These are phyloP conservation scores for Sterrhoptilus dennistouni DNA, from an alignment of 2,113 vertebrate species.

Conservation along the genomic window DNA sequence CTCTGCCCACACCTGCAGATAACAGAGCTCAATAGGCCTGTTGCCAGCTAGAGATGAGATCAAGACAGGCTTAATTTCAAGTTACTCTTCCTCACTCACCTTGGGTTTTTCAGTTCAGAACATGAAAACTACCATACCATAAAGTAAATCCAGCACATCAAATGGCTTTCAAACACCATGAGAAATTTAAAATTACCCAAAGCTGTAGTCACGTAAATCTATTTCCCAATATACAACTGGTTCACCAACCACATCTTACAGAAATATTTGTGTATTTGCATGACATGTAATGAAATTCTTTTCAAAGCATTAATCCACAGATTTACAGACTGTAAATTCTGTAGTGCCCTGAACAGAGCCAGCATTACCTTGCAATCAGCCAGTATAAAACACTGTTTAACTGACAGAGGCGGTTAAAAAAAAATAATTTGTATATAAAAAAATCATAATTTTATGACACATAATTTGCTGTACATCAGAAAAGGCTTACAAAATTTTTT, in stretches of 20 bases:
- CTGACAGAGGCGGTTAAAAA: background rate
- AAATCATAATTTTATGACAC: background rate
- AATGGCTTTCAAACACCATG: background rate
- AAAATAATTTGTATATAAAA: background rate
- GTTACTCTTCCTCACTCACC: background rate
- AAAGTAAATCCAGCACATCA: background rate
- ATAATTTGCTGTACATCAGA: background rate
- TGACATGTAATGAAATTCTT: background rate
- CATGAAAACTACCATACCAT: background rate
- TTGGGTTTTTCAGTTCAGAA: background rate
- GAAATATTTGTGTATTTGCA: background rate
- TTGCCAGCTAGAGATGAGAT: background rate
- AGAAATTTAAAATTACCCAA: background rate
- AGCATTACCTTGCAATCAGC: background rate
- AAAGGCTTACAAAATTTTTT: background rate
- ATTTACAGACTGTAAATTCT: background rate
- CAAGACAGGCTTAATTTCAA: background rate
- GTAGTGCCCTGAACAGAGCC: background rate
- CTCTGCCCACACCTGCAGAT: background rate
- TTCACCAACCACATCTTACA: background rate
- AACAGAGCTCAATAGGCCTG: background rate
- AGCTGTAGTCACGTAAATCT: background rate
- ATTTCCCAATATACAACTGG: background rate
- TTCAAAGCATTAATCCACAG: background rate
- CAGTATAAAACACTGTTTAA: background rate